Evolutionary conservation across 2,113 vertebrate genomes (phyloP), one percentile per base, ranked within the genome.

Genomic region (Montifringilla adamsi): DNA sequence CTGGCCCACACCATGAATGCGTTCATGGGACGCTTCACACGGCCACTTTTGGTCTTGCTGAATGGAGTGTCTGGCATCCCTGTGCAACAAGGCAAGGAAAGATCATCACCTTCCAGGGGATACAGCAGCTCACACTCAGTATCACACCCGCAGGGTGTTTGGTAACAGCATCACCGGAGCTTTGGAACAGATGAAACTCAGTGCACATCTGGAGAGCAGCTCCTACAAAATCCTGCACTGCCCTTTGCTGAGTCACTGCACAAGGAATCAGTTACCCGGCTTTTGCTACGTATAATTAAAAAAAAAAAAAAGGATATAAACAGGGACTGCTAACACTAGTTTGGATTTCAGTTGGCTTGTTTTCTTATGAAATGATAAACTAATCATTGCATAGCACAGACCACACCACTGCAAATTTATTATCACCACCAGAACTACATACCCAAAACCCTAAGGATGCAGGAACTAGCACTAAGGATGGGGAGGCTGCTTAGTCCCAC

Each of bases 1-100:
- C 96, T 96, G 52, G 98, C 96, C 98, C 98, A 99, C 82, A 99
- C 98, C 98, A 99, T 97, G 84, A 98, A 99, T 4, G 99, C 99
- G 7, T 99, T 99, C 98, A 99, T 98, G 1, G 98, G 98, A 53
- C 98, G 98, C 96, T 99, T 99, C 68, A 99, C 97, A 7, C 97
- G 95, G 72, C 98, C 98, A 11, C 97, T 98, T 93, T 97, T 98
- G 91, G 97, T 96, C 95, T 96, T 98, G 95, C 95, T 93, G 84
- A 98, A 96, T 8, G 97, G 97, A 90, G 97, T 96, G 44, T 98
- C 97, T 77, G 95, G 97, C 92, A 98, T 96, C 87, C 98, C 98
- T 99, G 90, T 13, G 41, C 53, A 91, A 91, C 44, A 87, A 93
- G 97, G 96, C 16, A 27, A 94, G 94, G 74, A 95, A 39, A 95